Base-by-base conservation (phyloP, 37 sponge, comb jelly and placozoan genomes). In the Lycopodina hypogea region DNA sequence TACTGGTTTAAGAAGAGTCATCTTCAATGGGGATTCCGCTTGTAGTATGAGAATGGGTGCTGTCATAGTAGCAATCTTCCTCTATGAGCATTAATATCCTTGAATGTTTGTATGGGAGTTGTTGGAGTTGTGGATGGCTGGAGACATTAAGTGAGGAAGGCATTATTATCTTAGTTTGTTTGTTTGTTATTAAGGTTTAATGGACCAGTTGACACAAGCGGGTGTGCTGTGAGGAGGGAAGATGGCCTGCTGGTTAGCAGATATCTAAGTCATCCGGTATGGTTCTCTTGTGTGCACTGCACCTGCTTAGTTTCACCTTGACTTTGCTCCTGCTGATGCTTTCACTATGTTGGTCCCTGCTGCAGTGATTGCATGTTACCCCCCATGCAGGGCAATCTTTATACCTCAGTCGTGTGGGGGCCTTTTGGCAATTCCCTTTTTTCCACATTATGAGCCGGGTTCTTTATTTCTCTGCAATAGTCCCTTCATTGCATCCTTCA, bases 341-440 rank as follows among this genome's bases (percentile, higher is more conserved):
- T 62, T 71, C 69, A 29, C 33, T 69, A 28, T 79, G 80, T 42
- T 76, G 62, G 15, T 79, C 70, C 23, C 26, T 65, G 78, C 68
- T 42, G 17, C 78, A 78, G 32, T 66, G 78, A 23, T 74, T 63
- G 41, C 76, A 75, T n/a, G n/a, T 60, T 1, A 72, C 57, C 21
- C 73, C 73, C 40, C 11, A 71, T 64, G 81, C 81, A 42, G 81
- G 81, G 66, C 81, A 81, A 19, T 81, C 81, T 30, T 42, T 63
- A 1, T 73, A 21, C 26, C 81, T 45, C 52, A 81, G 29, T 45
- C 73, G 71, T 21, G 81, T 29, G 73, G 81, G 64, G 81, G 8
- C n/a, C 53, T 80, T 38, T 37, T 80, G 3, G 71, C 81, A 37
- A 59, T 72, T 2, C 73, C 81, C 29, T 38, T 80, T 42, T 69